Base-by-base conservation (phyloP, 2,113 vertebrate species). In the Phoenicopterus ruber region DNA sequence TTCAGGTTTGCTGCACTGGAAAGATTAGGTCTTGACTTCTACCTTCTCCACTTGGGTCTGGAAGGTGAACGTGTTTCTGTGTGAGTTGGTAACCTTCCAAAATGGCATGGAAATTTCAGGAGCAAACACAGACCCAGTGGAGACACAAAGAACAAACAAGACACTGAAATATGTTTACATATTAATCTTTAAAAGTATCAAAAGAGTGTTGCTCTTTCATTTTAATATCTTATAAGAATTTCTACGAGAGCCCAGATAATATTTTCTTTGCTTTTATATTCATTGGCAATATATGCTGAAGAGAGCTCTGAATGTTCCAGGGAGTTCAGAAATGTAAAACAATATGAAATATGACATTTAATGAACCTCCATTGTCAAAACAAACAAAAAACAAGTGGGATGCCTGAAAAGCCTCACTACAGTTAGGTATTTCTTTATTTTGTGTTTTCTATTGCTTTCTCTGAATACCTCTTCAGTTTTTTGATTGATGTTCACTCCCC, bases 11-110 rank as follows among this genome's bases (percentile, higher is more conserved):
- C 66, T 93, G 69, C 80, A 93, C 42, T 86, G 78, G 66, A 93
- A 96, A 96, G 57, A 94, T 63, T 73, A 86, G 50, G 52, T 67
- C 18, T 74, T 95, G 86, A 96, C 88, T 96, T 95, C 77, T 31
- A 67, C 32, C 46, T 83, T 86, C 25, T 76, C 54, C 46, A 44
- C 25, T 82, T 93, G 61, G 44, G 86, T 77, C 79, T 79, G 17
- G 26, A 66, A 90, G 29, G 38, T 89, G 47, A 90, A 71, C 7
- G 2, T 14, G 38, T 55, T 82, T 94, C 44, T 57, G 31, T 44
- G 34, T 52, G n/a, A 92, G 50, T 6, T 6, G 2, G n/a, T 67
- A 91, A 46, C 15, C 12, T 91, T 58, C 61, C 10, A 88, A 88
- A 79, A 82, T 4, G 19, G n/a, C 11, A 8, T 25, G 32, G 57